These are phyloP conservation scores for Epizoanthus stellaris DNA, from an alignment of 92 coral and sea anemone genomes.

Conservation along the genomic window DNA sequence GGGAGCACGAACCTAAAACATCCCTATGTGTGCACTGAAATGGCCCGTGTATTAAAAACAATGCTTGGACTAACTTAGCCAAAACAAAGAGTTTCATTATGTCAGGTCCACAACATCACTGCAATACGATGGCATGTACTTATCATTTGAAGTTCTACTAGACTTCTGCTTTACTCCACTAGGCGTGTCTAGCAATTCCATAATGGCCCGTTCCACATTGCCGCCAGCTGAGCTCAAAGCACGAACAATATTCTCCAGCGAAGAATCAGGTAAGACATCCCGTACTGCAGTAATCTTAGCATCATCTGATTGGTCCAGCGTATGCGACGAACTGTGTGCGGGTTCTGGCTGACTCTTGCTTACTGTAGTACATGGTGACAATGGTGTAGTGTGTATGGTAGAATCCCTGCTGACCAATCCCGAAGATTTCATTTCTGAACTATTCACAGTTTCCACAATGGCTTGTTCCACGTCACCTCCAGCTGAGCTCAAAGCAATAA, in stretches of 20 bases:
- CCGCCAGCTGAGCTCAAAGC: not conserved
- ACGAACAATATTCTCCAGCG: not conserved
- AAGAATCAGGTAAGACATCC: conserved; percentile 25
- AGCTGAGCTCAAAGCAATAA: conserved; percentile 28
- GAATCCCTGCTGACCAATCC: not conserved
- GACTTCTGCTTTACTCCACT: not conserved
- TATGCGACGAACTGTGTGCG: not conserved
- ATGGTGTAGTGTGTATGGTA: not conserved
- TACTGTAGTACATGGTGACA: not conserved
- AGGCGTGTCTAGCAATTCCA: not conserved
- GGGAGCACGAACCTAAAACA: too few relatives aligned
- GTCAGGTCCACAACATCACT: conserved; percentile 26
- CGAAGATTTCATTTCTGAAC: not conserved
- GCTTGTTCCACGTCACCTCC: conserved; percentile 11
- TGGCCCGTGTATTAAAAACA: too few relatives aligned
- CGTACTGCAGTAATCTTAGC: conserved; percentile 18
- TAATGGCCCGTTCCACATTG: conserved; percentile 15
- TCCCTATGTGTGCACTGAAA: too few relatives aligned
- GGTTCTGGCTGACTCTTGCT: not conserved
- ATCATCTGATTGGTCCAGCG: conserved; percentile 2
- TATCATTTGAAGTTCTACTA: not conserved
- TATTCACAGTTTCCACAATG: not conserved
- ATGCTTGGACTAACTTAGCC: too few relatives aligned
- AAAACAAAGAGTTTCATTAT: not conserved
- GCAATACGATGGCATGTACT: not conserved